A percentile compares a stretch with the other conserved stretches of the same genome.
phyloP scores from a whole-genome alignment of 1,140 invertebrate genomes.

The Ostrea edulis region DNA sequence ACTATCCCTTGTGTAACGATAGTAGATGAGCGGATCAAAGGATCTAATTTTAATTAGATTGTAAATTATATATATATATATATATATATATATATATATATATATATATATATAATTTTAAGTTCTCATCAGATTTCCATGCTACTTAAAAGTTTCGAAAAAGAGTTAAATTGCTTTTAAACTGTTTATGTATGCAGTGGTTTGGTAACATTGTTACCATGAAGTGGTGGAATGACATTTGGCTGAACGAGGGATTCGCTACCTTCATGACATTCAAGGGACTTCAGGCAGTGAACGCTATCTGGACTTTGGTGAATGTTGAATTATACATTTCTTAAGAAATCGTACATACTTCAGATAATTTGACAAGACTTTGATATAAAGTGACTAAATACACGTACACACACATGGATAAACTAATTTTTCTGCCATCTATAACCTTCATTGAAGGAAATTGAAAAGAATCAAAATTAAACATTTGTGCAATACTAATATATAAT shows the following conservation, averaged over 20 bases:
- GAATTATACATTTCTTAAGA: background rate
- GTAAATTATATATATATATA: background rate
- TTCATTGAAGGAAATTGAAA: background rate
- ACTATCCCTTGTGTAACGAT: too few relatives aligned
- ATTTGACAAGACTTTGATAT: background rate
- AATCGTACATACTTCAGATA: background rate
- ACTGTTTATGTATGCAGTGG: conserved; percentile 83
- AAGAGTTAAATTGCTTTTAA: background rate
- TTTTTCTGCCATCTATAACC: background rate
- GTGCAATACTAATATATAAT: too few relatives aligned
- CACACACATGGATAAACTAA: background rate
- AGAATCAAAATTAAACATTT: too few relatives aligned
- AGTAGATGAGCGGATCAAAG: too few relatives aligned
- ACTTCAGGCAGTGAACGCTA: conserved; percentile 85
- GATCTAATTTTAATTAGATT: too few relatives aligned
- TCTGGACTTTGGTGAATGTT: conserved; percentile 85
- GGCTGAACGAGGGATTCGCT: conserved; percentile 94
- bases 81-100: too few relatives aligned
- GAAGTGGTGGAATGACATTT: conserved; percentile 92
- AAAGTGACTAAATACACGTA: background rate
- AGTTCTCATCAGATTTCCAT: background rate
- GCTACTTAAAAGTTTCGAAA: background rate
- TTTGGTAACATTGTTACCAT: conserved; percentile 93
- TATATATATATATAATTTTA: background rate
- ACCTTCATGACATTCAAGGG: conserved; percentile 88